These are phyloP conservation scores for Melanogrammus aeglefinus DNA, from an alignment of 2,797 vertebrate species.

Conservation along the genomic window DNA sequence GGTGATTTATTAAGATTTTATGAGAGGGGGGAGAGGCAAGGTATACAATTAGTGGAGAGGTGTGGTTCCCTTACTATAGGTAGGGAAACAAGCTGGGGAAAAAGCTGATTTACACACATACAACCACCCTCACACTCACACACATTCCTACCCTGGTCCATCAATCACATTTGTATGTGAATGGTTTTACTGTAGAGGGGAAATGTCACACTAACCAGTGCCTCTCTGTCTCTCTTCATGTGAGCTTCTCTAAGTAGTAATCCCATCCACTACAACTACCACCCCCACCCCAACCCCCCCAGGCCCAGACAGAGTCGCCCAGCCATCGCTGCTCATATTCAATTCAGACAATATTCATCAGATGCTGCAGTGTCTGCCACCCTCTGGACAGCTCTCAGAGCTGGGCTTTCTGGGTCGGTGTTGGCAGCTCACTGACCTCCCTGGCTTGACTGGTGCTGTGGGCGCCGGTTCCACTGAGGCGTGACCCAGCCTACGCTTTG, in stretches of 20 bases:
- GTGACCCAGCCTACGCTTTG: neutral
- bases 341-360: slow-evolving; percentile 32
- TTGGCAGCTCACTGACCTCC: neutral
- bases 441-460: neutral
- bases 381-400: slow-evolving; percentile 13
- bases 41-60: neutral
- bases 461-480: neutral
- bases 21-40: neutral
- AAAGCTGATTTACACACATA: slow-evolving; percentile 30
- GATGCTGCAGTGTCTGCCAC: slow-evolving; percentile 28
- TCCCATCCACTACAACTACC: slow-evolving; percentile 38
- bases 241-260: slow-evolving; percentile 38
- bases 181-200: slow-evolving; percentile 54
- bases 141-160: slow-evolving; percentile 16
- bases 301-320: slow-evolving; percentile 21
- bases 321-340: slow-evolving; percentile 50
- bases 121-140: slow-evolving; percentile 11
- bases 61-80: neutral
- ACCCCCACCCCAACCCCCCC: slow-evolving; percentile 35
- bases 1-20: neutral
- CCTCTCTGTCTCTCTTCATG: slow-evolving; percentile 36
- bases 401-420: neutral
- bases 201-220: slow-evolving; percentile 60
- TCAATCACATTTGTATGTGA: slow-evolving; percentile 33
- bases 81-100: slow-evolving; percentile 25